Conservation (phyloP, 2,888 invertebrate genomes). For the Prenolepis imparis region DNA sequence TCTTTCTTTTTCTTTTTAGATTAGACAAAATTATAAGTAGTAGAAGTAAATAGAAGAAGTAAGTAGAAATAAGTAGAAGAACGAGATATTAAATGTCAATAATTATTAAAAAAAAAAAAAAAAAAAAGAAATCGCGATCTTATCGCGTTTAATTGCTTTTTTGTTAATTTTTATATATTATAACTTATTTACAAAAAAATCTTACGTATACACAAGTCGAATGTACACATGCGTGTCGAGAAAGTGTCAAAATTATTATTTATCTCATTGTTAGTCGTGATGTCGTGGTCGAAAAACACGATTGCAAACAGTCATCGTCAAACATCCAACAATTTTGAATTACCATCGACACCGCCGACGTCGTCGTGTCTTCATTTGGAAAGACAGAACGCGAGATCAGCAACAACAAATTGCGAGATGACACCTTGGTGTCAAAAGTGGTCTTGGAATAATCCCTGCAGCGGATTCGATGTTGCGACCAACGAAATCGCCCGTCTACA, state of each 20-base stretch:
- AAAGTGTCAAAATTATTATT: background rate
- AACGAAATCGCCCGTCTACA: slow-evolving; percentile 35
- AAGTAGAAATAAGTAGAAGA: background rate
- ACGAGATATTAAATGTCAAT: background rate
- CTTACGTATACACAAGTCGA: background rate
- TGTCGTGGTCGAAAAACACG: slow-evolving; percentile 61
- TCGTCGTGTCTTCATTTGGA: slow-evolving; percentile 65
- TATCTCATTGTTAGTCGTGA: slow-evolving; percentile 6
- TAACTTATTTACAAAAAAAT: background rate
- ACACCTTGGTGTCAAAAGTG: slow-evolving; percentile 65
- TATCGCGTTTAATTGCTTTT: background rate
- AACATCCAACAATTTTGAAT: slow-evolving; percentile 67
- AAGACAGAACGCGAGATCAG: slow-evolving; percentile 60
- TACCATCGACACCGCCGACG: slow-evolving; percentile 72
- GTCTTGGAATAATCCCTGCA: slow-evolving; percentile 63
- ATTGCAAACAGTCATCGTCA: slow-evolving; percentile 43
- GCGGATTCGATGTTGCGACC: slow-evolving; percentile 31
- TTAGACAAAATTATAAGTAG: background rate
- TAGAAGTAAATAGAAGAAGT: too few species aligned
- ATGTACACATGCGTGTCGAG: background rate
- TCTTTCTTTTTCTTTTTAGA: background rate
- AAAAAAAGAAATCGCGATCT: background rate
- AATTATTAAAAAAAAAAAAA: background rate
- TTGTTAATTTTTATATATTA: background rate
- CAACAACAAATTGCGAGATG: slow-evolving; percentile 61